Percentiles rank a stretch among this genome's conserved stretches.
phyloP scores from a whole-genome alignment of 2,888 invertebrate genomes.

The Anoplius nigerrimus region DNA sequence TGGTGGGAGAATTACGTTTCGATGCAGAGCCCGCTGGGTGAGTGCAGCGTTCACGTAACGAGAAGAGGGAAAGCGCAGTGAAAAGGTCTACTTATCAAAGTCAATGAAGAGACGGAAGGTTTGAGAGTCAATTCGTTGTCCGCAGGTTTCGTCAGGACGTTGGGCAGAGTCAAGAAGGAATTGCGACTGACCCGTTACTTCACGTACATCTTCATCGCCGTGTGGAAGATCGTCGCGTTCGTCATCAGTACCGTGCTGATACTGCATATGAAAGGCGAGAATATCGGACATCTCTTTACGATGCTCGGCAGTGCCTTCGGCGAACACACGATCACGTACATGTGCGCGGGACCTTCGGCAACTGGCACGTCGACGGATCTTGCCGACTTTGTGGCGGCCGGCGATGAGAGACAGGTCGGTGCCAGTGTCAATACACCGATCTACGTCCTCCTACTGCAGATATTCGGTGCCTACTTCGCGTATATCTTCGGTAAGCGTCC shows the following conservation, averaged over 20 bases:
- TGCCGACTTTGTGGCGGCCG: conserved; percentile 76
- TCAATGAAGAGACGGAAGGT: too few species aligned
- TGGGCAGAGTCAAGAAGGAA: conserved; percentile 87
- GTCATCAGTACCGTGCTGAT: conserved; percentile 85
- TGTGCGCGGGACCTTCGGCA: conserved; percentile 79
- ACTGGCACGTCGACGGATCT: conserved; percentile 81
- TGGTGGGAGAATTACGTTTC: conserved; percentile 99
- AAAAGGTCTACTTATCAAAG: too few species aligned
- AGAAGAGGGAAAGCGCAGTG: too few species aligned
- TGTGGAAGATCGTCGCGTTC: conserved; percentile 93
- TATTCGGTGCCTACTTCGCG: conserved; percentile 89
- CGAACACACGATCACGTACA: conserved; percentile 86
- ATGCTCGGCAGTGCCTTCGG: conserved; percentile 86
- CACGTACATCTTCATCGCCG: conserved; percentile 90
- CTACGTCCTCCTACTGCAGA: conserved; percentile 87
- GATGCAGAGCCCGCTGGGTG: conserved; percentile 88
- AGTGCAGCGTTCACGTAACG: not conserved
- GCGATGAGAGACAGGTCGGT: conserved; percentile 80
- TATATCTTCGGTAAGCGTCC: conserved; percentile 87
- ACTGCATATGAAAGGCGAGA: conserved; percentile 85
- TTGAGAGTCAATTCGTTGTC: conserved; percentile 8
- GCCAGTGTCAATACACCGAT: conserved; percentile 84
- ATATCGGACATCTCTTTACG: conserved; percentile 85
- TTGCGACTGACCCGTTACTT: conserved; percentile 90
- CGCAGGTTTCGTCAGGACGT: conserved; percentile 82